Base-by-base conservation (phyloP, 1,140 invertebrate genomes). In the Harlomillsia oculata region DNA sequence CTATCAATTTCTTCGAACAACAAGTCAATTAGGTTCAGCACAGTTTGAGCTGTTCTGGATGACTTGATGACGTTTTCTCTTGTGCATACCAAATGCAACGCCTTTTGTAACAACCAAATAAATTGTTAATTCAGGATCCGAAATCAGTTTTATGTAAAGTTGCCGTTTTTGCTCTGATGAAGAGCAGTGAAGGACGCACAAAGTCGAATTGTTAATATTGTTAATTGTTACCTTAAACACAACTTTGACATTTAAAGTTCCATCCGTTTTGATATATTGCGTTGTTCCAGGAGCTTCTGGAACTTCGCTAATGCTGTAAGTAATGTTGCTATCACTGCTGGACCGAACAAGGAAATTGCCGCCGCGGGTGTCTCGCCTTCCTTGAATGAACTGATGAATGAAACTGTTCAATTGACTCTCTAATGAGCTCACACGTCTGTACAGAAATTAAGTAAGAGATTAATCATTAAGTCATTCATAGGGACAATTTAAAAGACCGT, bases 261-360 rank as follows among this genome's bases (percentile, higher is more conserved):
- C 96, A 67, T 97, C 89, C 67, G 85, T 84, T 26, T 92, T 95
- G 26, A 98, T 96, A 66, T 97, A 99, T 69, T 82, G 81, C 14
- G 82, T 73, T 0, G 92, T 90, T 1, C 94, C 96, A 0, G 90
- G 80, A 1, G 89, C 89, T 75, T 72, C 70, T 16, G 51, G 45
- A 18, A 53, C 56, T 63, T 90, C 85, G 62, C 86, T 83, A 1
- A 81, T 78, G 5, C 77, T 75, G 68, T 97, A 97, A 34, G 83
- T 85, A 39, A 97, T 96, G 64, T 95, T 91, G 0, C 90, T 92
- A 70, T 97, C 93, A 0, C 92, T 97, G 68, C 91, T 84, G 1
- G 91, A 96, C 50, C 93, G 78, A 0, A 85, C 81, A 11, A 93
- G 67, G 18, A 46, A 29, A n/a, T 16, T 25, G 18, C 50, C 16